Base-by-base conservation (phyloP, 2,113 vertebrate species). In the Cervus canadensis region DNA sequence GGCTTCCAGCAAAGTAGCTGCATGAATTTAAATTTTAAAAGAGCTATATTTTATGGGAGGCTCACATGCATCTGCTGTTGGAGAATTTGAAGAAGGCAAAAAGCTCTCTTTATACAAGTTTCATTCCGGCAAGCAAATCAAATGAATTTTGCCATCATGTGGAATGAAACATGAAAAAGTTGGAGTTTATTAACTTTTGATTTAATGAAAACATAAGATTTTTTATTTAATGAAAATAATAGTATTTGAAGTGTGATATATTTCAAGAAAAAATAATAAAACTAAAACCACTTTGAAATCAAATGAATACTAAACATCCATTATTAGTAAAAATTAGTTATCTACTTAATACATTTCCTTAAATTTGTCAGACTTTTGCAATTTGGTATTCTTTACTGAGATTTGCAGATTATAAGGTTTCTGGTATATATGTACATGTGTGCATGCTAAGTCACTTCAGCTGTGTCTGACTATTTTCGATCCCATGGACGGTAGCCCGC, bases 1-100 rank as follows among this genome's bases (percentile, higher is more conserved):
- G 83, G 28, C 83, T 97, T 86, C 78, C 96, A 96, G 94, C 36
- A 74, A 92, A 95, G 17, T 84, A 97, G 87, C 36, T 95, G 83
- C 52, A 33, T 84, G 67, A 90, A 94, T 92, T 95, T 79, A 84
- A 52, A 76, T 88, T 94, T 95, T 67, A 45, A 87, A 93, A 96
- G 60, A 81, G 50, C 64, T 89, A 26, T 21, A 56, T 97, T 95
- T 89, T 30, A 93, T 96, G 89, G 36, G 1, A 92, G 48, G 19
- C 64, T 95, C 59, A 86, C 50, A 54, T 84, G 83, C 67, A 87
- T 95, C 89, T 95, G 76, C 71, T 85, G 45, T 48, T 71, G 56
- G 76, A 87, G 81, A 94, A 87, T 93, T 87, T 91, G 64, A 96
- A 57, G 94, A 86, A 82, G 13, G 36, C 82, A 52, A 76, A 87